Evolutionary conservation across 2,888 invertebrate species (phyloP).

Genomic region (Stenurella melanura): DNA sequence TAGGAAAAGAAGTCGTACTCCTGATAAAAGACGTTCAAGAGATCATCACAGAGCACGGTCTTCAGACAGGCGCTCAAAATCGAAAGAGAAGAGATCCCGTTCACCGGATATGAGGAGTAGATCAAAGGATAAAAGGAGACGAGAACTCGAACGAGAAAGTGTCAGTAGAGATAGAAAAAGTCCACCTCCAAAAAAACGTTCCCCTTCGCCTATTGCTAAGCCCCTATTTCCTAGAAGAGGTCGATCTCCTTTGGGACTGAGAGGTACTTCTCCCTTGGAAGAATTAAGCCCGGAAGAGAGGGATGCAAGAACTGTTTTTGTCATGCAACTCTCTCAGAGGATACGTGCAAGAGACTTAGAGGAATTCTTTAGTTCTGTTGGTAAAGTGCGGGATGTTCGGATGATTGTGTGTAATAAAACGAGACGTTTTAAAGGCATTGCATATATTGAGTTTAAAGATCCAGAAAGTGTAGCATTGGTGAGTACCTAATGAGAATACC

Average conservation of each 20-base stretch:
- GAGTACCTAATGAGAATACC: constrained; percentile 68
- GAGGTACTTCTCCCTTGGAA: constrained; percentile 78
- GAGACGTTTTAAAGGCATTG: constrained; percentile 98
- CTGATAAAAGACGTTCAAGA: constrained; percentile 66
- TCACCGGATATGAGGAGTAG: constrained; percentile 72
- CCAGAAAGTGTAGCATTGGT: constrained; percentile 97
- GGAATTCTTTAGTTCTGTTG: constrained; percentile 99
- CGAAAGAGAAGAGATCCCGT: constrained; percentile 57
- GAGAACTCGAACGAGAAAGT: constrained; percentile 56
- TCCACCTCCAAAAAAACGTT: constrained; percentile 55
- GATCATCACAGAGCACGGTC: constrained; percentile 53
- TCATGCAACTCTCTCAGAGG: constrained; percentile 97
- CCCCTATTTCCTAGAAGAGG: constrained; percentile 51
- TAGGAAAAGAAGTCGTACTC: constrained; percentile 68
- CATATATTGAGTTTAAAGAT: constrained; percentile 99
- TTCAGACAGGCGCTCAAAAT: constrained; percentile 65
- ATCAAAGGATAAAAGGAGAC: constrained; percentile 61
- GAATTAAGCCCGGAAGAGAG: constrained; percentile 97
- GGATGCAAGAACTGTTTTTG: constrained; percentile 98
- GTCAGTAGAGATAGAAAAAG: constrained; percentile 55
- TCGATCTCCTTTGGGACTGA: constrained; percentile 67
- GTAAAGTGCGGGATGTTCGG: constrained; percentile 98
- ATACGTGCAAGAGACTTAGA: constrained; percentile 96
- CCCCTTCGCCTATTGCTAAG: constrained; percentile 53
- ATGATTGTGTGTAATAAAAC: constrained; percentile 99